Conservation (phyloP, 1,140 invertebrate genomes). For the Drosophila pallidifrons region DNA sequence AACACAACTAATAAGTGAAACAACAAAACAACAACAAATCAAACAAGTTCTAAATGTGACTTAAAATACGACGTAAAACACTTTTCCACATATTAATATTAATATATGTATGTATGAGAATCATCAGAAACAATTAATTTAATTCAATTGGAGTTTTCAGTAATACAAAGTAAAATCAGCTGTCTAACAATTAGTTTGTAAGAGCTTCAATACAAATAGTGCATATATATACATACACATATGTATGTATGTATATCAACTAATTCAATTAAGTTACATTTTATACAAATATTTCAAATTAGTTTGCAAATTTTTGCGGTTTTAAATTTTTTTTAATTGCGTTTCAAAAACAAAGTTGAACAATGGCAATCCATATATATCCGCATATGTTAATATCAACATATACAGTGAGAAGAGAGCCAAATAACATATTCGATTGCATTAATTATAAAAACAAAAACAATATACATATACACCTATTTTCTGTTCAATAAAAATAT, state of each 20-base stretch:
- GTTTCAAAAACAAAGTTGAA: constrained; percentile 29
- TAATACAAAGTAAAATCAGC: constrained; percentile 48
- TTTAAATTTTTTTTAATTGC: constrained; percentile 41
- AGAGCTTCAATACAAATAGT: constrained; percentile 69
- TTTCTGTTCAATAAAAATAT: constrained; percentile 81
- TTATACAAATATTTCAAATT: constrained; percentile 73
- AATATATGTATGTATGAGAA: constrained; percentile 28
- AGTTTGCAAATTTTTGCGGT: constrained; percentile 65
- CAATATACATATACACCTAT: constrained; percentile 73
- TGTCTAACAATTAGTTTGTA: constrained; percentile 73
- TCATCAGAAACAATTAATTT: constrained; percentile 50
- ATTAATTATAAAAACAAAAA: constrained; percentile 52
- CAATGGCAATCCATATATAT: constrained; percentile 35
- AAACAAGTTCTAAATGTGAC: constrained; percentile 82
- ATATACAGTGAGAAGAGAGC: constrained; percentile 5
- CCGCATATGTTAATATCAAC: constrained; percentile 11
- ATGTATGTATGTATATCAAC: constrained; percentile 38
- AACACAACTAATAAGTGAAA: constrained; percentile 55
- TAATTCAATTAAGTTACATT: constrained; percentile 77
- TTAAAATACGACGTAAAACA: constrained; percentile 78
- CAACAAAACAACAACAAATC: constrained; percentile 57
- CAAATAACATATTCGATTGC: constrained; percentile 50
- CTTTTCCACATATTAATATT: constrained; percentile 59
- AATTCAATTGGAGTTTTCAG: constrained; percentile 62
- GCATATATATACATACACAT: constrained; percentile 2